Conservation (phyloP, 2,797 vertebrate species). For the Peromyscus melanophrys region DNA sequence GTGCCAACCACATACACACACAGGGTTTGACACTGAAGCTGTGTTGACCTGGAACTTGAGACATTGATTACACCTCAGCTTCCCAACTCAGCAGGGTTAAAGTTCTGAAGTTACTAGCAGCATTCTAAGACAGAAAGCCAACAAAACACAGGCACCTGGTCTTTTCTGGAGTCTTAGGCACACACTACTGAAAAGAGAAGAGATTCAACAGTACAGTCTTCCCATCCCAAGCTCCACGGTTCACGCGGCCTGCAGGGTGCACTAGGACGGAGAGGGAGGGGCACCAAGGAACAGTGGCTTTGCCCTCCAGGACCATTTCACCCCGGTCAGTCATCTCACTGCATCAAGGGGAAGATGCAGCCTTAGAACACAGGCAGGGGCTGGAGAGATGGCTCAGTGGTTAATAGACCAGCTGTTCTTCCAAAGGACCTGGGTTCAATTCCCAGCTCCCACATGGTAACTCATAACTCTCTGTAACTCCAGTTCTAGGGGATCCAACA, state of each 20-base stretch:
- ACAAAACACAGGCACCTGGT: neutral
- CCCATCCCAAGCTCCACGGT: neutral
- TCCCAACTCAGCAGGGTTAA: neutral
- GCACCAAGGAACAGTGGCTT: neutral
- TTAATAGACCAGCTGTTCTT: too few species aligned
- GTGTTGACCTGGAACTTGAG: neutral
- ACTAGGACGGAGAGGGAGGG: neutral
- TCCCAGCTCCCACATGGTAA: too few species aligned
- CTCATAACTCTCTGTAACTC: too few species aligned
- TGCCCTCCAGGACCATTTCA: neutral
- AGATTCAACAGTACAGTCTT: constrained; percentile 8
- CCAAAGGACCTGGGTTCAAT: too few species aligned
- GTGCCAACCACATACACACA: neutral
- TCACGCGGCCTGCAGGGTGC: neutral
- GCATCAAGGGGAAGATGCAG: constrained; percentile 6
- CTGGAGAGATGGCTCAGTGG: too few species aligned
- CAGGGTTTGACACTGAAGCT: neutral
- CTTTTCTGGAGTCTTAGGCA: constrained; percentile 24
- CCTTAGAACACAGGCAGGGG: neutral
- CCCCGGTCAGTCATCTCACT: neutral
- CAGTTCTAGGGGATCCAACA: too few species aligned
- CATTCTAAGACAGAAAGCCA: neutral
- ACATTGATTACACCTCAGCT: too few species aligned
- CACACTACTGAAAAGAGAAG: neutral
- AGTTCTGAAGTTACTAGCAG: neutral